Evolutionary conservation across 1,140 invertebrate species (phyloP).

Genomic region (Cotesia chilonis): DNA sequence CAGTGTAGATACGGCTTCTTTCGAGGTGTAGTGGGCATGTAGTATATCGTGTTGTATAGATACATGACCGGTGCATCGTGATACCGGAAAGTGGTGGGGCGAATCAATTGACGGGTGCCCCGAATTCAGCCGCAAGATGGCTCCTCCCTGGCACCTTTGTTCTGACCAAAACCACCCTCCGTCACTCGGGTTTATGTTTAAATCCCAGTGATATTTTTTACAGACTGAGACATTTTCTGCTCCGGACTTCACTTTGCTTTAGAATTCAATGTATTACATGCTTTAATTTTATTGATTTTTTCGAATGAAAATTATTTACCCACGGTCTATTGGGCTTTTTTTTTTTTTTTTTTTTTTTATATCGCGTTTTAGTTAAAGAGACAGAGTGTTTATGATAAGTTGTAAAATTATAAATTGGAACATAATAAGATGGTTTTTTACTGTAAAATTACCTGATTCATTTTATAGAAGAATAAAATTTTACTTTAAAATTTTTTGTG

Average conservation of each 20-base stretch:
- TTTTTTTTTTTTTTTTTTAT: not conserved
- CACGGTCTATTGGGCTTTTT: not conserved
- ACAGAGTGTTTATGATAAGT: too few species aligned
- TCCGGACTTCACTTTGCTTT: not conserved
- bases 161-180: slow-evolving; percentile 50
- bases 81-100: slow-evolving; percentile 44
- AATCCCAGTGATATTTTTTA: slow-evolving; percentile 24
- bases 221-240: not conserved
- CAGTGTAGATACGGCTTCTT: not conserved
- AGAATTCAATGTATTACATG: slow-evolving; percentile 19
- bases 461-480: too few species aligned
- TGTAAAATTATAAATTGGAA: too few species aligned
- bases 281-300: slow-evolving; percentile 19
- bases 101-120: slow-evolving; percentile 65
- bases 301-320: not conserved
- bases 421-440: too few species aligned
- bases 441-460: too few species aligned
- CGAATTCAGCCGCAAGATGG: slow-evolving; percentile 65
- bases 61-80: too few species aligned
- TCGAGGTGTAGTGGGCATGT: slow-evolving; percentile 42
- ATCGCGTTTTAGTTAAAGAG: too few species aligned
- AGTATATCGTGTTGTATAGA: not conserved
- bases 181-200: slow-evolving; percentile 19
- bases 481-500: too few species aligned
- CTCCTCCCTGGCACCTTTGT: slow-evolving; percentile 56